These are phyloP conservation scores for Pseudomyrmex concolor DNA, from an alignment of 1,140 invertebrate genomes.

Conservation along the genomic window DNA sequence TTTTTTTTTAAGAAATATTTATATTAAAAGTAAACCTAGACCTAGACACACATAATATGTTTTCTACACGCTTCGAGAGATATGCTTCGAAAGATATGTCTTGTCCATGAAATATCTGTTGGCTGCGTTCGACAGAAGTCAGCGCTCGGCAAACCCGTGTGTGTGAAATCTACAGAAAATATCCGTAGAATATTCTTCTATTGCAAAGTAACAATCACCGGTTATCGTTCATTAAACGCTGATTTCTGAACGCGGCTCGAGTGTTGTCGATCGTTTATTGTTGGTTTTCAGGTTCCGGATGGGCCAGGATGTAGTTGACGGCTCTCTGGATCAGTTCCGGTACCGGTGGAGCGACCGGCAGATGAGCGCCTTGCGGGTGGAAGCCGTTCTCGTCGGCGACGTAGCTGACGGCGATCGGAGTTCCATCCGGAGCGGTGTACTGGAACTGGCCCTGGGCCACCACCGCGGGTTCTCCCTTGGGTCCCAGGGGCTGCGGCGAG, in stretches of 20 bases:
- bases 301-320: conserved; percentile 81
- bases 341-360: conserved; percentile 85
- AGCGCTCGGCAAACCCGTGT: no score
- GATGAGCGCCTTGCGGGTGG: conserved; percentile 85
- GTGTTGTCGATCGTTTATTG: conserved; percentile 17
- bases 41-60: neutral
- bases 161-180: no score
- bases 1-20: conserved; percentile 36
- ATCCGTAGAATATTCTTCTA: no score
- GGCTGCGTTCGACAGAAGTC: neutral
- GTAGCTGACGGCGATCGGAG: conserved; percentile 84
- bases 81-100: no score
- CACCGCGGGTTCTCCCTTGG: conserved; percentile 83
- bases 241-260: neutral
- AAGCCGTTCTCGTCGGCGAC: conserved; percentile 87
- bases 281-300: conserved; percentile 69
- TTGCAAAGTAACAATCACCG: no score
- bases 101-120: conserved; percentile 14
- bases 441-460: conserved; percentile 84
- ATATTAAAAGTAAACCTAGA: conserved; percentile 20
- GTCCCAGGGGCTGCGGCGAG: conserved; percentile 82
- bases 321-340: conserved; percentile 83
- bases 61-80: conserved; percentile 33
- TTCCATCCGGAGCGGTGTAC: conserved; percentile 87
- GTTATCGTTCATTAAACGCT: no score